A percentile compares a stretch with the other conserved stretches of the same genome.
These are phyloP conservation scores for Oopsacas minuta DNA, from an alignment of 37 sponge, comb jelly and placozoan genomes.

Conservation along the genomic window DNA sequence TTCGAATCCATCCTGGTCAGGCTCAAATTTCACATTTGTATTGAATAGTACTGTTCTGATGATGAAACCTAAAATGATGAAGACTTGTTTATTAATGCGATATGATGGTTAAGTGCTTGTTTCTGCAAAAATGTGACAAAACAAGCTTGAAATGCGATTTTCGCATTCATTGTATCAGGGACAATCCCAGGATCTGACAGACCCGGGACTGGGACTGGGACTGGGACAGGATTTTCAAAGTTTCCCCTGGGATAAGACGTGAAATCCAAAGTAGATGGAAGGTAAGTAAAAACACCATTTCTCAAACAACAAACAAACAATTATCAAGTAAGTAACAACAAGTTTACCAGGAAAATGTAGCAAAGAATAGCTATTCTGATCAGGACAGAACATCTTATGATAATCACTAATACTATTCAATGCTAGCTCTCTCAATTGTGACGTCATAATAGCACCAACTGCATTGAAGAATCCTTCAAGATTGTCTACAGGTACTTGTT, in stretches of 20 bases:
- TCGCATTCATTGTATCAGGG: too few species aligned
- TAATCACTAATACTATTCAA: constrained; percentile 55
- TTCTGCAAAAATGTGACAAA: too few species aligned
- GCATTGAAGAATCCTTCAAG: constrained; percentile 71
- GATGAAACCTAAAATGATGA: constrained; percentile 46
- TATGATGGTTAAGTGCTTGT: too few species aligned
- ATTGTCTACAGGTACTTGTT: constrained; percentile 59
- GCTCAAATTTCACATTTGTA: constrained; percentile 69
- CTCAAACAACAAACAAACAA: too few species aligned
- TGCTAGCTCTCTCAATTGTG: constrained; percentile 58
- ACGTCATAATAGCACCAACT: constrained; percentile 67
- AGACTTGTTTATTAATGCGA: neutral
- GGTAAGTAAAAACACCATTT: too few species aligned
- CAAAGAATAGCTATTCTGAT: constrained; percentile 3
- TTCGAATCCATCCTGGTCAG: constrained; percentile 48
- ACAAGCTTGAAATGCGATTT: too few species aligned
- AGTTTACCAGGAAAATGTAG: constrained; percentile 9
- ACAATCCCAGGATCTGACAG: too few species aligned
- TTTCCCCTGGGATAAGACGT: too few species aligned
- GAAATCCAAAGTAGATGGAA: too few species aligned
- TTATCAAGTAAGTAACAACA: too few species aligned
- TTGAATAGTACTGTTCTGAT: constrained; percentile 60
- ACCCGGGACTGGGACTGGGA: too few species aligned
- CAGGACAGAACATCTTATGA: constrained; percentile 47
- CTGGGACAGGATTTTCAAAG: too few species aligned